Conservation (phyloP, 1,140 invertebrate genomes). For the Panagrolaimus sp. region DNA sequence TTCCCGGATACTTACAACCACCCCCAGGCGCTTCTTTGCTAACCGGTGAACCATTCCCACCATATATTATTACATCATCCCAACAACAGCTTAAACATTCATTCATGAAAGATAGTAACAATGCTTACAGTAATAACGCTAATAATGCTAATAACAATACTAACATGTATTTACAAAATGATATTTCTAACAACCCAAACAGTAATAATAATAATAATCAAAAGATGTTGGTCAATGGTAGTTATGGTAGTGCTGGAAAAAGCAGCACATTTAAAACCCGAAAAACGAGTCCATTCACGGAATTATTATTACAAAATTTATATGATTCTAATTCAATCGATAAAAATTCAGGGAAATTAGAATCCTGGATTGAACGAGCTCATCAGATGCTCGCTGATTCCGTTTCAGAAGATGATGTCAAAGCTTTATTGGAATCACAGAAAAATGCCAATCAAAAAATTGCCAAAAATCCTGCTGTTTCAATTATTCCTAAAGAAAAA, state of each 20-base stretch:
- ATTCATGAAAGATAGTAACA: too few species aligned
- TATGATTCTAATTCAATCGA: background rate
- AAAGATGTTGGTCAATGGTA: too few species aligned
- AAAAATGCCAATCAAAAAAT: background rate
- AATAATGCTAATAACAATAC: too few species aligned
- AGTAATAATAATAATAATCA: too few species aligned
- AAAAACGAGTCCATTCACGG: too few species aligned
- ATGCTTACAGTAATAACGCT: too few species aligned
- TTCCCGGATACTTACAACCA: background rate
- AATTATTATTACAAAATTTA: too few species aligned
- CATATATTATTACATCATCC: background rate
- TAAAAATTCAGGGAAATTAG: slow-evolving; percentile 6
- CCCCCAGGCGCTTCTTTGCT: background rate
- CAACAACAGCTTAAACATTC: background rate
- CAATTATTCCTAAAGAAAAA: too few species aligned
- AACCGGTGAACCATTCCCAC: slow-evolving; percentile 1
- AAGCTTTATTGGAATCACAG: background rate
- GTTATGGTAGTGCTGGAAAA: too few species aligned
- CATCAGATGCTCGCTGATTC: slow-evolving; percentile 14
- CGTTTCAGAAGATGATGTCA: background rate
- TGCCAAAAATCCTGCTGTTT: background rate
- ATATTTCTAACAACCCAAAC: too few species aligned
- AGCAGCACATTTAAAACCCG: too few species aligned
- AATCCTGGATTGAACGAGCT: slow-evolving; percentile 7
- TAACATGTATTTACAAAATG: too few species aligned